Base-by-base conservation (phyloP, 2,797 vertebrate species). In the Mico argentatus region DNA sequence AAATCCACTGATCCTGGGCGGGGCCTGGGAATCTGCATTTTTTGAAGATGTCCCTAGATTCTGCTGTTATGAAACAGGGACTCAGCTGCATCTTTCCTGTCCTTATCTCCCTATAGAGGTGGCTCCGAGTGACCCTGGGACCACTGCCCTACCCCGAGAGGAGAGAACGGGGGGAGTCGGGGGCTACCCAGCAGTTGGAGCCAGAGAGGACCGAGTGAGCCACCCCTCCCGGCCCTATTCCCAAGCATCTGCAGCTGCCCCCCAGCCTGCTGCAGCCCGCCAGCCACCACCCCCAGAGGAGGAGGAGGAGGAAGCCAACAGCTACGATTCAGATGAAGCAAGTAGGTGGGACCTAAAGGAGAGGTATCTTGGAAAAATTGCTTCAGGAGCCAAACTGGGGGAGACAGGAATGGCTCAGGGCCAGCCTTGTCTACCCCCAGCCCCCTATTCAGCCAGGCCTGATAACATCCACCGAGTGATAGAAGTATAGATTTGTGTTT, bases 281-380 rank as follows among this genome's bases (percentile, higher is more conserved):
- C 99, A 98, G 83, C 98, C 88, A 0, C 98, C 98, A 6, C 98
- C 94, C 2, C 98, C 98, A 0, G 98, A 98, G 0, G 98, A 99
- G 48, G 99, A 99, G 0, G 99, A 99, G 24, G 99, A 99, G 22
- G 99, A 99, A 1, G 99, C 99, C 97, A 99, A 99, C 87, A 99
- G 99, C 98, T 99, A 99, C 0, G 99, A 99, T 96, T 99, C 99
- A 0, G 99, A 99, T 26, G 99, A 99, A 97, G 98, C 99, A 97
- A 99, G 99, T 99, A 98, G 0, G 99, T 98, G 94, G 98, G 27
- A 10, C 36, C 7, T 7, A 27, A 0, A 4, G 17, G 44, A 24
- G 19, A 30, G 2, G 72, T 2, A 76, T 36, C 46, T 52, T 33
- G 52, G 70, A 46, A 86, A 76, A 50, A 36, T 19, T 27, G 3